Evolutionary conservation across 2,888 invertebrate genomes (phyloP), one percentile per base, ranked within the genome.

Genomic region (Andrena bucephala): DNA sequence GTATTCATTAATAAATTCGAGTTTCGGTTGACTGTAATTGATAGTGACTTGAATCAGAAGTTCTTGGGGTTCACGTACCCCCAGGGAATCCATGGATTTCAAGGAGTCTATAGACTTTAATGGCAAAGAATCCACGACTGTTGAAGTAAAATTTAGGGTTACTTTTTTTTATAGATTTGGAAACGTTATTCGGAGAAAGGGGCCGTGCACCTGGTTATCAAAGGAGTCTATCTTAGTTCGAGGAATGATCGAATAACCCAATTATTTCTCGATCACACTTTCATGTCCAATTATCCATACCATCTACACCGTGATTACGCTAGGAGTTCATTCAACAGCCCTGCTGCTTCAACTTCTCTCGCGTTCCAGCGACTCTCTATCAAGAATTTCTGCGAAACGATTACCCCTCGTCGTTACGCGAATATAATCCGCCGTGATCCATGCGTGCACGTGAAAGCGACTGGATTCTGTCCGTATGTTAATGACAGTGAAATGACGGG

Each of bases 401-500:
- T 79, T 52, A 52, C 54, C 68, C 24, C 24, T 29, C 42, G 31
- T 54, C 52, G n/a, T 59, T 48, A 48, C 31, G 24, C 36, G 60
- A 7, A 36, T 29, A 24, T 72, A 67, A 67, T 59, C 31, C 33
- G 52, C 57, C 57, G 70, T 29, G 72, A 75, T 71, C 60, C 29
- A 66, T 54, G 74, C 54, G 74, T 74, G 72, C 68, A 77, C 67
- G 74, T 73, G 81, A 29, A 71, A 63, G 48, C 29, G 72, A 29
- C 71, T 69, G 70, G 74, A 65, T 50, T 57, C 69, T 68, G 82
- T 50, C 84, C 82, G 82, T 89, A 90, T 89, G 90, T 91, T 91
- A 91, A 91, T 91, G 89, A 82, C 88, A 84, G 85, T 78, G 87
- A 91, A 91, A 91, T 85, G 90, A 90, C 86, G 86, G 87, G 75